A percentile compares a stretch with the other conserved stretches of the same genome.
Evolutionary conservation across 1,140 invertebrate genomes (phyloP).

Genomic region (Tachypleus tridentatus): DNA sequence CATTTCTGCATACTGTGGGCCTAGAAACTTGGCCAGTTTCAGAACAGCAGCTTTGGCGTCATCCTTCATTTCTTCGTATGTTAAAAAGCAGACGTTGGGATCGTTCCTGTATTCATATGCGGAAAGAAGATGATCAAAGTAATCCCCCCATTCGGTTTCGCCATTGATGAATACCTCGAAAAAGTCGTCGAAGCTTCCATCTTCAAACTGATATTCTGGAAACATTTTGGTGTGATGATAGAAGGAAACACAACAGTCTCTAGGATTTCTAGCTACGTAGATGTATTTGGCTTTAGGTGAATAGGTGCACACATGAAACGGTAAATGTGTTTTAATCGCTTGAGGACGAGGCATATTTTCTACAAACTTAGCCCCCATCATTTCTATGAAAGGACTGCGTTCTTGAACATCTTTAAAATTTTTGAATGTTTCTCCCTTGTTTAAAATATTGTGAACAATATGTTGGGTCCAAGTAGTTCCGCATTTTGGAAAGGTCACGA

Average conservation of each 20-base stretch:
- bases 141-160: conserved; percentile 31
- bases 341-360: conserved; percentile 2
- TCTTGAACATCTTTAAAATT: not conserved
- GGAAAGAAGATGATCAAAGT: conserved; percentile 30
- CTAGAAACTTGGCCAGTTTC: no score
- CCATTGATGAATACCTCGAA: conserved; percentile 31
- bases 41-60: no score
- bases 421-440: not conserved
- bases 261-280: conserved; percentile 68
- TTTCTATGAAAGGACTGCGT: conserved; percentile 4
- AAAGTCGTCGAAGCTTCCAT: conserved; percentile 27
- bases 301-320: conserved; percentile 16
- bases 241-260: conserved; percentile 71
- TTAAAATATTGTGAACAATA: not conserved
- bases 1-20: no score
- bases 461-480: conserved; percentile 14
- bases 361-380: not conserved
- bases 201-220: not conserved
- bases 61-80: no score
- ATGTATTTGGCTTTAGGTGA: conserved; percentile 41
- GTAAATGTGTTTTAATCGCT: conserved; percentile 21
- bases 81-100: no score
- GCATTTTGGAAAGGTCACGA: conserved; percentile 15
- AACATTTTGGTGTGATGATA: conserved; percentile 54
- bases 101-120: no score